These are phyloP conservation scores for Aphis craccivora DNA, from an alignment of 1,140 invertebrate species.

Conservation along the genomic window DNA sequence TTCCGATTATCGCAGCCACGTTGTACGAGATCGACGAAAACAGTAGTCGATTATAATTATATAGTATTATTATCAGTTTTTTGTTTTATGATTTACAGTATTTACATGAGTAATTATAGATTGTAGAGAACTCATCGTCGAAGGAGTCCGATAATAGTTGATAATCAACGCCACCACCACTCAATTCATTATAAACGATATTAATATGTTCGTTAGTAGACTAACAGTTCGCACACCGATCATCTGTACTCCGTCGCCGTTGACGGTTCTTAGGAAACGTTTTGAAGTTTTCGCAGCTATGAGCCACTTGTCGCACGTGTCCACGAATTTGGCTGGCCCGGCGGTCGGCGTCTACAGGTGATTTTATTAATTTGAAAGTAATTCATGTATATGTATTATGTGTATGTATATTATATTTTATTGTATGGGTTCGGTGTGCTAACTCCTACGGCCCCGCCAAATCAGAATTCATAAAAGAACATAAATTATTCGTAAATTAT, in stretches of 20 bases:
- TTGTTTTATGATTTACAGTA: background rate
- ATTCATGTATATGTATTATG: background rate
- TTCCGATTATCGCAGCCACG: background rate
- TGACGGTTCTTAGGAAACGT: background rate
- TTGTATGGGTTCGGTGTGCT: background rate
- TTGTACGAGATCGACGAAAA: background rate
- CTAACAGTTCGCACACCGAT: background rate
- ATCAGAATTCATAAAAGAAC: too few relatives aligned
- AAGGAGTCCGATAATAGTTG: background rate
- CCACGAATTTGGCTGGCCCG: background rate
- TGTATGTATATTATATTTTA: background rate
- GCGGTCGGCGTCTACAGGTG: slow-evolving; percentile 18
- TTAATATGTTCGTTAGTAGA: background rate
- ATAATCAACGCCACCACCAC: background rate
- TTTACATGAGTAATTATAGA: background rate
- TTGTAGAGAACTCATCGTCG: background rate
- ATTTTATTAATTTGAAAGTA: background rate
- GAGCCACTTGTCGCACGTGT: background rate
- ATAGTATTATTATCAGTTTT: background rate
- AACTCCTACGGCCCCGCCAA: too few relatives aligned
- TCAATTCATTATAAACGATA: background rate
- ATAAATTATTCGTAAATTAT: too few relatives aligned
- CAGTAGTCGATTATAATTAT: background rate
- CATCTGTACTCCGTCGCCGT: background rate
- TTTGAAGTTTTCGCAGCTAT: background rate